Evolutionary conservation across 2,888 invertebrate genomes (phyloP).

Genomic region (Ametastegia equiseti): DNA sequence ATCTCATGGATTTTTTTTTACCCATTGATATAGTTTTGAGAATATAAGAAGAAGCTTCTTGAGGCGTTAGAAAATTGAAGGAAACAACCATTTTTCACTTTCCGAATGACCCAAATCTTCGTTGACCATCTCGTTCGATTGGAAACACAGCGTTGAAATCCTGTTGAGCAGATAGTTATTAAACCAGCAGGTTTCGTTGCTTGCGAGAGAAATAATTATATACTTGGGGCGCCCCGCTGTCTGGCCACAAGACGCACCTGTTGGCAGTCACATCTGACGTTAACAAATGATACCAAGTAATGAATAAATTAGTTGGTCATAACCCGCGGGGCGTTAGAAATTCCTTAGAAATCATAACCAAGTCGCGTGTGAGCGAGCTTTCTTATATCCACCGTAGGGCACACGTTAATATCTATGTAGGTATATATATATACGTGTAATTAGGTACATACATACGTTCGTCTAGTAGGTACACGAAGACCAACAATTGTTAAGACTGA

Average conservation of each 20-base stretch:
- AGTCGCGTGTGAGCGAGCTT: background rate
- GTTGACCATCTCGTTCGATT: background rate
- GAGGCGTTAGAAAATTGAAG: background rate
- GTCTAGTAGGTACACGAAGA: no score
- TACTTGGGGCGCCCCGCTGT: conserved; percentile 48
- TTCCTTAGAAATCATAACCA: conserved; percentile 33
- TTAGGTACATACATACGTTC: no score
- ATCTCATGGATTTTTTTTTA: no score
- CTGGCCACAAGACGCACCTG: conserved; percentile 41
- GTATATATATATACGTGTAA: no score
- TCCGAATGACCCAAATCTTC: background rate
- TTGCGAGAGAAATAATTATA: background rate
- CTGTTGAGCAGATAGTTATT: background rate
- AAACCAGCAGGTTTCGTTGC: background rate
- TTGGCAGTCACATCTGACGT: conserved; percentile 35
- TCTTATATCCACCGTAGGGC: background rate
- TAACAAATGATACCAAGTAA: conserved; percentile 35
- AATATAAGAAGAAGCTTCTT: background rate
- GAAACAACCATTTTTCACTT: background rate
- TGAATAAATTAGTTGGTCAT: conserved; percentile 33
- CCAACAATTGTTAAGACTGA: no score
- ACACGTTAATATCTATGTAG: background rate
- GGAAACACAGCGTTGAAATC: background rate
- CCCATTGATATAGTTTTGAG: no score
- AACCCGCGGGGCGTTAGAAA: conserved; percentile 38